Percentiles rank a stretch among this genome's conserved stretches.
Conservation (phyloP, 2,797 vertebrate genomes). For the Ceryle rudis region DNA sequence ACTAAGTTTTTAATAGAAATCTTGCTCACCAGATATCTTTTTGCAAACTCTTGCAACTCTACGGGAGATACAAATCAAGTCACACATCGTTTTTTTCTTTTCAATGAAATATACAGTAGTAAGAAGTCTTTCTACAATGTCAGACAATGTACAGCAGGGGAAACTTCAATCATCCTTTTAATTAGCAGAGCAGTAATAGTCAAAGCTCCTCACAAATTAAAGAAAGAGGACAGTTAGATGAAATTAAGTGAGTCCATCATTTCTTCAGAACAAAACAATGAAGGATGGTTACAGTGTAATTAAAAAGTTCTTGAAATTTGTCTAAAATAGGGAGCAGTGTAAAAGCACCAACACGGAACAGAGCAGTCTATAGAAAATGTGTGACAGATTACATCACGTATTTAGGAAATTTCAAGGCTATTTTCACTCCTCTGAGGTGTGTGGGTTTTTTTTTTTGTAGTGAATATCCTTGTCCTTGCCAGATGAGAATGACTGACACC, state of each 20-base stretch:
- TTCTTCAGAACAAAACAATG: slow-evolving; percentile 38
- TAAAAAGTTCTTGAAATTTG: slow-evolving; percentile 38
- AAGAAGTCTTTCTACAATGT: slow-evolving; percentile 17
- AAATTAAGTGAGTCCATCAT: slow-evolving; percentile 34
- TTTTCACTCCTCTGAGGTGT: slow-evolving; percentile 21
- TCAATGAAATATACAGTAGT: slow-evolving; percentile 14
- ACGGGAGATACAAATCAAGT: slow-evolving; percentile 63
- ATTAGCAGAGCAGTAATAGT: slow-evolving; percentile 50
- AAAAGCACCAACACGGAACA: not conserved
- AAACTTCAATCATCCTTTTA: slow-evolving; percentile 57
- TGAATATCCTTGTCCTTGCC: slow-evolving; percentile 65
- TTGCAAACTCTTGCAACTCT: slow-evolving; percentile 61
- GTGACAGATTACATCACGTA: not conserved
- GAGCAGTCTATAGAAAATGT: not conserved
- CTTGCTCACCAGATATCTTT: slow-evolving; percentile 49
- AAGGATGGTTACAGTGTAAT: slow-evolving; percentile 4
- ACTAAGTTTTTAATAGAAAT: slow-evolving; percentile 67
- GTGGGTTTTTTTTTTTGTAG: not conserved
- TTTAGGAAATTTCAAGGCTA: slow-evolving; percentile 43
- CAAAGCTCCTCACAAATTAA: slow-evolving; percentile 45
- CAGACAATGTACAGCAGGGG: slow-evolving; percentile 20
- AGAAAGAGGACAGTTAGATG: slow-evolving; percentile 19
- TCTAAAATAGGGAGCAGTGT: not conserved
- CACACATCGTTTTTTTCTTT: not conserved
- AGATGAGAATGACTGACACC: slow-evolving; percentile 74